Base-by-base conservation (phyloP, 1,140 invertebrate genomes). In the Cherax quadricarinatus region DNA sequence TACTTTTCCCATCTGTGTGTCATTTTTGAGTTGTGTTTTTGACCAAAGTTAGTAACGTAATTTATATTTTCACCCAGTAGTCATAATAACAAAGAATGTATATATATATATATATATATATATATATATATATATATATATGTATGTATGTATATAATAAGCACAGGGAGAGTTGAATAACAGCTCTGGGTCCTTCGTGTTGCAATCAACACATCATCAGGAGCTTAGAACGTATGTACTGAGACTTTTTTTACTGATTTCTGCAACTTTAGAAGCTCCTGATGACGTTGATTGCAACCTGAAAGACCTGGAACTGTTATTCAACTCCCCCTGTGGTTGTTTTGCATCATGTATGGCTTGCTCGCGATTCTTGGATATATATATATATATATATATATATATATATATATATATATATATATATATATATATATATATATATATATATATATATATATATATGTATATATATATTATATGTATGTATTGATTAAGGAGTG, bases 21-120 rank as follows among this genome's bases (percentile, higher is more conserved):
- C 84, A 70, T 80, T 80, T 91, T 91, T 86, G 90, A 81, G 90
- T 91, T 91, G 84, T 91, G 90, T 91, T 91, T 82, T 91, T 78
- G 90, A 91, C 90, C 90, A 91, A 91, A 91, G 90, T 80, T 91
- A 91, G 90, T 82, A 79, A 80, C 78, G 90, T 91, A 91, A 86
- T 86, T 21, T 75, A 30, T 30, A 16, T 70, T 75, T 75, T 75
- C n/a, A 41, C 70, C 6, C 9, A 6, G 30, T 75, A 75, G 70
- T 75, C 70, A 75, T 75, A n/a, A 75, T 6, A 30, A 12, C 30
- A 75, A 0, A 1, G 30, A 75, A n/a, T n/a, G n/a, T 30, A 75
- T 75, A 66, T 30, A 30, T 75, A 30, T 30, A 18, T 70, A 30
- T 5, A 12, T 30, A 9, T 75, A 10, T 10, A 7, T 1, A 75